These are phyloP conservation scores for Drosophila neocordata DNA, from an alignment of 1,140 invertebrate genomes.

Conservation along the genomic window DNA sequence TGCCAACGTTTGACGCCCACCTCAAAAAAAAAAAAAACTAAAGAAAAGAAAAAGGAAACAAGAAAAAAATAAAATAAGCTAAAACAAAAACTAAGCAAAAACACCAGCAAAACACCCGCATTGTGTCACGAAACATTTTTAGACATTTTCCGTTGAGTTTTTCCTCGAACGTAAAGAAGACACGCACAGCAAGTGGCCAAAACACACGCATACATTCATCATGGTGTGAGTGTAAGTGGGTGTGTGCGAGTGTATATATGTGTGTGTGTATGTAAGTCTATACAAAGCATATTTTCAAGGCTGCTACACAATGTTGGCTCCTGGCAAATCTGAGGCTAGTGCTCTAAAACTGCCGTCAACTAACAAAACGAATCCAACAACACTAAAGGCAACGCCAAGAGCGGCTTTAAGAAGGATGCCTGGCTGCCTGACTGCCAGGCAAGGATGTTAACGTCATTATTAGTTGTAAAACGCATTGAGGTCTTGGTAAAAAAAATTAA, in stretches of 20 bases:
- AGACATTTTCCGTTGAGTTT: constrained; percentile 36
- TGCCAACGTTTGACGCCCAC: constrained; percentile 27
- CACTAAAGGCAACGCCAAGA: constrained; percentile 30
- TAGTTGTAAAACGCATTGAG: constrained; percentile 13
- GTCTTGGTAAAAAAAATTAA: no score
- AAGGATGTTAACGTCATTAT: constrained; percentile 16
- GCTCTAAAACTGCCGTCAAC: constrained; percentile 57
- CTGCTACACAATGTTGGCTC: constrained; percentile 50
- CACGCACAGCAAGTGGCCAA: constrained; percentile 68
- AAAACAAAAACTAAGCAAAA: background rate
- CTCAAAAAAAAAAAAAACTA: constrained; percentile 26
- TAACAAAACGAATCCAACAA: constrained; percentile 55
- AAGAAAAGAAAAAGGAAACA: background rate
- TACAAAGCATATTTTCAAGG: constrained; percentile 68
- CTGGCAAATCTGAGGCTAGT: constrained; percentile 69
- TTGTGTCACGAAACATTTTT: constrained; percentile 75
- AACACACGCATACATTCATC: constrained; percentile 36
- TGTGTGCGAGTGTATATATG: constrained; percentile 2
- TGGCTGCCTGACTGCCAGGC: background rate
- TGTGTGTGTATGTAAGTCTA: constrained; percentile 12
- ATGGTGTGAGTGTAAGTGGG: constrained; percentile 8
- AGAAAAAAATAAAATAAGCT: background rate
- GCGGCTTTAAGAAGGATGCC: constrained; percentile 11
- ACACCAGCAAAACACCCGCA: constrained; percentile 51
- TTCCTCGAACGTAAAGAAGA: constrained; percentile 31